Evolutionary conservation across 2,113 vertebrate species (phyloP).

Genomic region (Girardinichthys multiradiatus): DNA sequence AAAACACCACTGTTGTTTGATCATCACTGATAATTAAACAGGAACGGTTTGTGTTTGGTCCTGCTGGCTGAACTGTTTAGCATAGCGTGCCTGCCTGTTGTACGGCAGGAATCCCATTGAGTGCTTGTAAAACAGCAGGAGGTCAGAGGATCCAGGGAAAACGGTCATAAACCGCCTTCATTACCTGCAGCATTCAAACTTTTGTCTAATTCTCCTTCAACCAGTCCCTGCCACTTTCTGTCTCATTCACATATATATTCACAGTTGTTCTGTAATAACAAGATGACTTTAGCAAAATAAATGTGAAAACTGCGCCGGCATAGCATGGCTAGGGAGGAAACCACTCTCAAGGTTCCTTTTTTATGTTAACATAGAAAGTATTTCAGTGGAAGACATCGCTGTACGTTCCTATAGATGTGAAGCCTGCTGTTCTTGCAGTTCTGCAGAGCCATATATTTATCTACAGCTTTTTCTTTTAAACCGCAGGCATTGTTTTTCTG

Average conservation of each 20-base stretch:
- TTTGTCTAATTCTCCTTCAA: slow-evolving; percentile 37
- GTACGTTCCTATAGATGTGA: neutral
- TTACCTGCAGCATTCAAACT: slow-evolving; percentile 51
- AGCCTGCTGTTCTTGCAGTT: neutral
- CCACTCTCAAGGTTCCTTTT: neutral
- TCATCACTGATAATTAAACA: neutral
- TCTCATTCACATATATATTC: slow-evolving; percentile 34
- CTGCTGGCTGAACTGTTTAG: slow-evolving; percentile 39
- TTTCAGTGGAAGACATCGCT: neutral
- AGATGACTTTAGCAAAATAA: slow-evolving; percentile 25
- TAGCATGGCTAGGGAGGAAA: neutral
- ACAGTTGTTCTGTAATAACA: slow-evolving; percentile 25
- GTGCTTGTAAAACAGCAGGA: slow-evolving; percentile 74
- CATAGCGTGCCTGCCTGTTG: slow-evolving; percentile 65
- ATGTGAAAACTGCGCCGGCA: slow-evolving; percentile 9
- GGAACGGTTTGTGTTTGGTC: neutral
- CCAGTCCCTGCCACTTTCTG: neutral
- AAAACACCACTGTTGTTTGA: neutral
- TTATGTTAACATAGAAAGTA: neutral
- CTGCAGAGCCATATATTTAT: neutral
- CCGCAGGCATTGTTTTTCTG: slow-evolving; percentile 38
- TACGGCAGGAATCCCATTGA: slow-evolving; percentile 64
- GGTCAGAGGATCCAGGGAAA: slow-evolving; percentile 62
- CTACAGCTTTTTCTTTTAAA: slow-evolving; percentile 22
- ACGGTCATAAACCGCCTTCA: slow-evolving; percentile 58